phyloP scores from a whole-genome alignment of 1,140 invertebrate genomes.

The Homalodisca vitripennis region DNA sequence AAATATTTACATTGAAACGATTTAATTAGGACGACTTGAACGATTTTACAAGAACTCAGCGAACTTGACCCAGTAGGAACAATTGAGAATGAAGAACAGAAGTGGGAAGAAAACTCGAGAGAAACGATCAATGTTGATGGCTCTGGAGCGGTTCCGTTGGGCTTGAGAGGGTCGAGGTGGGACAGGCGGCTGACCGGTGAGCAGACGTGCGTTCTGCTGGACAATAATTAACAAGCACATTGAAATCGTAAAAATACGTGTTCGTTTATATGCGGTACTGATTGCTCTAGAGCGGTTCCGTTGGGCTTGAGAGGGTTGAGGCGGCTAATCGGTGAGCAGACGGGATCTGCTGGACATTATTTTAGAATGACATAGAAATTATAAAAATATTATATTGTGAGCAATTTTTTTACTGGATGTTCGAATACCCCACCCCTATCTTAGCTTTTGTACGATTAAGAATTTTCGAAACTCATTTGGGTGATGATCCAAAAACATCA shows the following conservation, averaged over 20 bases:
- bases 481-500: no score
- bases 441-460: no score
- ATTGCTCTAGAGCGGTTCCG: background rate
- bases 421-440: no score
- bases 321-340: no score
- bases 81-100: slow-evolving; percentile 80
- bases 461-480: no score
- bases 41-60: slow-evolving; percentile 72
- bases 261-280: no score
- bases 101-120: slow-evolving; percentile 85
- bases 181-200: slow-evolving; percentile 51
- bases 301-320: background rate
- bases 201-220: slow-evolving; percentile 56
- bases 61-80: slow-evolving; percentile 87
- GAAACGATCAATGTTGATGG: slow-evolving; percentile 82
- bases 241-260: no score
- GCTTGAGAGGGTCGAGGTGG: slow-evolving; percentile 46
- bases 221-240: slow-evolving; percentile 42
- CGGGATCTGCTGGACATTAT: no score
- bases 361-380: no score
- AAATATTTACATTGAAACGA: background rate
- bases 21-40: background rate
- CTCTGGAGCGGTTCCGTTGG: slow-evolving; percentile 67
- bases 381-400: no score
- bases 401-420: no score